Conservation (phyloP, 2,888 invertebrate genomes). For the Epistrophe eligans region DNA sequence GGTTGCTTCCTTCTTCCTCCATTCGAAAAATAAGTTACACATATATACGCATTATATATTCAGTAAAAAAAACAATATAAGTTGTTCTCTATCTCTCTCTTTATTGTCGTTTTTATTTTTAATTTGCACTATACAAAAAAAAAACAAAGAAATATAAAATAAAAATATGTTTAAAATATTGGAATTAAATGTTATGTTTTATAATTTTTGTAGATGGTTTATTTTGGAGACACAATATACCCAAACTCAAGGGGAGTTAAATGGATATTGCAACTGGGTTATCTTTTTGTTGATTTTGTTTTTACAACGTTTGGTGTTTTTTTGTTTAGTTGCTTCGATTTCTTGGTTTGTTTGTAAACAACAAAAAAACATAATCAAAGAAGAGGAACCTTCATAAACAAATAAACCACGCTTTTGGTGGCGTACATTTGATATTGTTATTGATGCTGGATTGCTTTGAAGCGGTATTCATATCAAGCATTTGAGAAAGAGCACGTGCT, state of each 20-base stretch:
- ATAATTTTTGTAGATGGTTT: background rate
- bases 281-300: background rate
- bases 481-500: background rate
- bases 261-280: background rate
- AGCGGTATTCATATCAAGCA: background rate
- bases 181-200: slow-evolving; percentile 38
- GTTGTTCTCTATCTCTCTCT: slow-evolving; percentile 64
- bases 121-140: slow-evolving; percentile 64
- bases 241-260: background rate
- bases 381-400: background rate
- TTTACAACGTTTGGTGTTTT: slow-evolving; percentile 1
- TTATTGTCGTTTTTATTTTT: slow-evolving; percentile 70
- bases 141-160: slow-evolving; percentile 44
- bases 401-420: slow-evolving; percentile 6
- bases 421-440: slow-evolving; percentile 9
- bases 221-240: background rate
- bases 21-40: slow-evolving; percentile 30
- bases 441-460: background rate
- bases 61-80: slow-evolving; percentile 5
- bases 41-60: slow-evolving; percentile 27
- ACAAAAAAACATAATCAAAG: background rate
- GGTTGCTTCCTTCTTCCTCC: background rate
- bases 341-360: slow-evolving; percentile 30
- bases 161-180: slow-evolving; percentile 71
- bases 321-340: background rate